A percentile compares a stretch with the other conserved stretches of the same genome.
Evolutionary conservation across 2,888 invertebrate genomes (phyloP).

Genomic region (Tiliacea aurago): DNA sequence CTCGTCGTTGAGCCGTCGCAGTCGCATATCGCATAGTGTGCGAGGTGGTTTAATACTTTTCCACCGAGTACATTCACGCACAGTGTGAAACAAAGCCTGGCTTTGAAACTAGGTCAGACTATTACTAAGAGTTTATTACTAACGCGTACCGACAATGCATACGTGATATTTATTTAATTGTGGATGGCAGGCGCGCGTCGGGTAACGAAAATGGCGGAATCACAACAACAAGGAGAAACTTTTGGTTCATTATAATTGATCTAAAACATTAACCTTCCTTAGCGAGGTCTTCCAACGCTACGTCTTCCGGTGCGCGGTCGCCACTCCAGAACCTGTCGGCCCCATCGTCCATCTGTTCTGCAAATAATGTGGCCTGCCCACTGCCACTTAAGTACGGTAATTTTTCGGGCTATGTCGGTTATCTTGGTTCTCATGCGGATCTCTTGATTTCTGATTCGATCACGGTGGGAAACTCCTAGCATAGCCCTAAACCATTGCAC

Average conservation of each 20-base stretch:
- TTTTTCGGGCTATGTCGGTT: too few species aligned
- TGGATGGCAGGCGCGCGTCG: neutral
- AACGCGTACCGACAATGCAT: constrained; percentile 31
- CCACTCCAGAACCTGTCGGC: too few species aligned
- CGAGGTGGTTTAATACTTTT: constrained; percentile 20
- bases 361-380: too few species aligned
- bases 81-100: constrained; percentile 43
- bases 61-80: constrained; percentile 44
- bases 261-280: neutral
- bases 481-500: too few species aligned
- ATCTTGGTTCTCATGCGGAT: too few species aligned
- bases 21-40: neutral
- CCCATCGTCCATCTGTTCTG: too few species aligned
- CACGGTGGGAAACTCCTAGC: too few species aligned
- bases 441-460: too few species aligned
- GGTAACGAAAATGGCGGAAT: neutral
- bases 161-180: constrained; percentile 37
- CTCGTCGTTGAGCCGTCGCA: neutral
- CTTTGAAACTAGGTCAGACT: constrained; percentile 44
- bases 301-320: too few species aligned
- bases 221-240: neutral
- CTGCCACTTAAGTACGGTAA: too few species aligned
- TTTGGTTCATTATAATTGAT: neutral
- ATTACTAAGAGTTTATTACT: constrained; percentile 36
- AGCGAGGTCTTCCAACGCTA: too few species aligned